These are phyloP conservation scores for Peromyscus polionotus DNA, from an alignment of 2,113 vertebrate genomes.

Conservation along the genomic window DNA sequence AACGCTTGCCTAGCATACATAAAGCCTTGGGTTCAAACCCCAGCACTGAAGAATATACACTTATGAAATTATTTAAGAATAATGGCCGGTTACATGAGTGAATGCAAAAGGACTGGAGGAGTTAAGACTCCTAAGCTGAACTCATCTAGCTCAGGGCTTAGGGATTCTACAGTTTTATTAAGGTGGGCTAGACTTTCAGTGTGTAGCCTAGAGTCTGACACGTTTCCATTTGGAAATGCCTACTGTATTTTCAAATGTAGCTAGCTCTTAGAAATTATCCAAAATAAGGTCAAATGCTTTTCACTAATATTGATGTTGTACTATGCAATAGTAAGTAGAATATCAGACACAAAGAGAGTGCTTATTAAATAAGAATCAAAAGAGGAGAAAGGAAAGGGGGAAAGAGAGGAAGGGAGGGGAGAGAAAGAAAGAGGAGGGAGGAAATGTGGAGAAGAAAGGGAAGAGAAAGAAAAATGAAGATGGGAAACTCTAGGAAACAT, in stretches of 20 bases:
- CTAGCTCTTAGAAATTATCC: background rate
- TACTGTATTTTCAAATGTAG: background rate
- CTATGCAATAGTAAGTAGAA: background rate
- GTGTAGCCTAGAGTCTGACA: background rate
- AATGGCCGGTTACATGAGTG: background rate
- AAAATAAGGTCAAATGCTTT: background rate
- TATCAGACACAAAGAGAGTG: background rate
- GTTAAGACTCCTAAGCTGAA: background rate
- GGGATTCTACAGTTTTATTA: background rate
- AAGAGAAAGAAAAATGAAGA: background rate
- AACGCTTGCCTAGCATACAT: background rate
- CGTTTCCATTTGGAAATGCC: background rate
- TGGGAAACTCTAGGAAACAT: background rate
- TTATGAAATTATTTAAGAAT: background rate
- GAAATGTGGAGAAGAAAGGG: background rate
- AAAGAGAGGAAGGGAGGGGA: background rate
- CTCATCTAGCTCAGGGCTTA: background rate
- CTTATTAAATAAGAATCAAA: background rate
- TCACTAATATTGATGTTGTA: background rate
- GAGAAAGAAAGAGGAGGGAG: background rate
- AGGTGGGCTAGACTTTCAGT: background rate
- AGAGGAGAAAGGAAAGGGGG: background rate
- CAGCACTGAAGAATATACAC: background rate
- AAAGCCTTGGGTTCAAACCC: background rate
- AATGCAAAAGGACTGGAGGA: background rate